Base-by-base conservation (phyloP, 1,140 invertebrate genomes). In the Calephelis virginiensis region DNA sequence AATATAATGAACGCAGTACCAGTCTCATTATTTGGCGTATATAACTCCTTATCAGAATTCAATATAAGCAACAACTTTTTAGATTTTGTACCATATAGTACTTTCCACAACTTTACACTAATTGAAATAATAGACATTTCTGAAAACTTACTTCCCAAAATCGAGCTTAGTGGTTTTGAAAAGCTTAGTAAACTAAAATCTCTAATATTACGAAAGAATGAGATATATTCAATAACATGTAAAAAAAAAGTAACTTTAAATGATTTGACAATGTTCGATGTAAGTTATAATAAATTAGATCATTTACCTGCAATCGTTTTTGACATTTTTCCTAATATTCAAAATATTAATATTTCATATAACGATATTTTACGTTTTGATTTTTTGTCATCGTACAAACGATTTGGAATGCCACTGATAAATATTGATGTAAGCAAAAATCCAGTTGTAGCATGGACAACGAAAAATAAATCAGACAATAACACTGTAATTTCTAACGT, bases 11-110 rank as follows among this genome's bases (percentile, higher is more conserved):
- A 83, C 71, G 75, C 75, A 46, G 76, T 86, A 60, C 83, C 89
- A 37, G 66, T 72, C 59, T 80, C 75, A 61, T 65, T 89, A 38
- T 87, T 91, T 74, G 80, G 81, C 50, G 45, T 67, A 53, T 76
- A 78, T 66, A 86, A 85, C 71, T 81, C 81, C 9, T 74, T 91
- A 70, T 80, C 80, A 17, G 85, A 89, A 66, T 83, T 89, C 38
- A 91, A 91, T 73, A 77, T 91, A 60, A 91, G 85, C 67, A 91
- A 89, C 66, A 91, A 91, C 67, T 89, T 89, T 68, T 73, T 91
- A 67, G 85, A 89, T 63, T 82, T 82, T 61, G 79, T 89, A 47
- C 89, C 89, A 65, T 89, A 87, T 61, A 83, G 82, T 71, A 79
- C 80, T 48, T 80, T 91, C 64, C 68, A 86, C 61, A 89, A 91